A percentile compares a stretch with the other conserved stretches of the same genome.
Evolutionary conservation across 2,888 invertebrate species (phyloP).

Genomic region (Macrophya annulata): DNA sequence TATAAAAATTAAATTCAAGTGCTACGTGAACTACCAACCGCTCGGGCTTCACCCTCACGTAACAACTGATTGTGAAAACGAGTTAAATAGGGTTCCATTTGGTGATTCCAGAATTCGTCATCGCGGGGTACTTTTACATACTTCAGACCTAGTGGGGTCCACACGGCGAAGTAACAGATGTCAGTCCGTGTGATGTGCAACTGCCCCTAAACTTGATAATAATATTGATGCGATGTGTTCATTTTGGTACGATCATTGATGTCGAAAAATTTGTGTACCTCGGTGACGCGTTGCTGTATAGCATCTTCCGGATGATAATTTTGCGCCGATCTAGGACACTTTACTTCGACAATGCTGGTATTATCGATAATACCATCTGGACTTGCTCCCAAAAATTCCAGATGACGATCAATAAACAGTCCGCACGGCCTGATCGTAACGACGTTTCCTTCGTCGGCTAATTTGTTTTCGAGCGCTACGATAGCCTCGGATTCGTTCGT

Average conservation of each 20-base stretch:
- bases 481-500: neutral
- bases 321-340: slow-evolving; percentile 36
- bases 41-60: too few species aligned
- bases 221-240: slow-evolving; percentile 56
- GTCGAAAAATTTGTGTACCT: slow-evolving; percentile 16
- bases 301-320: slow-evolving; percentile 44
- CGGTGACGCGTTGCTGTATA: neutral
- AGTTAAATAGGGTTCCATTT: slow-evolving; percentile 1
- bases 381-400: neutral
- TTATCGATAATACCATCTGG: slow-evolving; percentile 21
- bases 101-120: neutral
- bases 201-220: slow-evolving; percentile 59
- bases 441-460: neutral
- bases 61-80: slow-evolving; percentile 14
- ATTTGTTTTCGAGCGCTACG: neutral
- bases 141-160: slow-evolving; percentile 45
- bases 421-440: neutral
- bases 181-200: slow-evolving; percentile 51
- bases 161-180: slow-evolving; percentile 54
- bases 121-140: slow-evolving; percentile 24
- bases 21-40: too few species aligned
- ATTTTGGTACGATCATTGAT: neutral
- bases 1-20: too few species aligned
- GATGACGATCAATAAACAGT: neutral
- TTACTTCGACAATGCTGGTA: neutral